Evolutionary conservation across 2,797 vertebrate species (phyloP), one percentile per base, ranked within the genome.

Genomic region (Pipistrellus pygmaeus): DNA sequence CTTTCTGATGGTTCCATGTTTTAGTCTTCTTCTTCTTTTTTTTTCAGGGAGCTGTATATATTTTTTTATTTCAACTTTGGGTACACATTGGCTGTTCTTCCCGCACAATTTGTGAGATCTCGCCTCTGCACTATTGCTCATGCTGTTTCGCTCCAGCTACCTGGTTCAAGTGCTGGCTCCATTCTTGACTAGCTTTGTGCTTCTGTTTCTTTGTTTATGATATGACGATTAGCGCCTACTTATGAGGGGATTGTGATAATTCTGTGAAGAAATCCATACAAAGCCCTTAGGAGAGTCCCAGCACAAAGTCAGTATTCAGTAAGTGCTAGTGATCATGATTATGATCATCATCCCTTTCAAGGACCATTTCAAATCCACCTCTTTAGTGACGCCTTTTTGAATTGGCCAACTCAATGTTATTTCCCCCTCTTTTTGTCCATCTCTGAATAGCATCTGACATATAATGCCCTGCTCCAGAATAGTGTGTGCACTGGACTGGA

Each of bases 381-480:
- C 69, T 75, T 88, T 71, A 64, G 82, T 14, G 32, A 87, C 84
- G 25, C 20, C 68, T 64, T 95, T 95, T 44, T 38, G 62, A 78
- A 81, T 89, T 35, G 41, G 60, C 66, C 41, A 60, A 38, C 46
- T 77, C 53, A 55, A 13, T 51, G 75, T 32, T 48, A 75, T 75
- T 88, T 88, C 66, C 9, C 66, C 15, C 27, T 35, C 18, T 17
- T 60, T 87, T 94, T 90, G 85, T 92, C 23, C 23, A 80, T 72
- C 82, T 92, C 76, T 76, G 60, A 92, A 75, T 82, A 89, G 51
- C n/a, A 30, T 30, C 48, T 44, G 44, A 80, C 41, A 55, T 18
- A 30, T 25, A 75, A 71, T 85, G 27, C 41, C 46, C 62, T 91
- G 9, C 60, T 82, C 77, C 64, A 73, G 62, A 66, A 68, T 71